Percentiles rank a stretch among this genome's conserved stretches.
phyloP scores from a whole-genome alignment of 2,888 invertebrate genomes.

The Rhabditoides inermis region DNA sequence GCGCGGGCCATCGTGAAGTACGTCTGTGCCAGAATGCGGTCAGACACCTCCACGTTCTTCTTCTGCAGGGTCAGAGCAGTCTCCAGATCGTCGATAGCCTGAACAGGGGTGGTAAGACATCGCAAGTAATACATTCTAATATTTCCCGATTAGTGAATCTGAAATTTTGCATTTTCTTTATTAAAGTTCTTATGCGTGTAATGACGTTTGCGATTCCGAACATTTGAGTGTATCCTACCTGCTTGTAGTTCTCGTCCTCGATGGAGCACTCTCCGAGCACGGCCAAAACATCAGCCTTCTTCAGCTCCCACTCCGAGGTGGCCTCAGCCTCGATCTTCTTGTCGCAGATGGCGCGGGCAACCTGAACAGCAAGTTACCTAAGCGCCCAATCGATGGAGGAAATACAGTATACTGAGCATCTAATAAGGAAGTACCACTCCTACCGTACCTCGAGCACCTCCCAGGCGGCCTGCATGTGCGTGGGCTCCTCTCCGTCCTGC shows the following conservation, averaged over 20 bases:
- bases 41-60: conserved; percentile 48
- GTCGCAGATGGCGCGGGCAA: conserved; percentile 11
- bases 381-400: too few relatives aligned
- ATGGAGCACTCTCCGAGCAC: conserved; percentile 82
- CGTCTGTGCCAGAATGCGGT: conserved; percentile 56
- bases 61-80: conserved; percentile 59
- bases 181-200: too few relatives aligned
- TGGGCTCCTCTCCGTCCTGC: conserved; percentile 34
- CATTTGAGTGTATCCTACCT: too few relatives aligned
- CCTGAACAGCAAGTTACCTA: conserved; percentile 1
- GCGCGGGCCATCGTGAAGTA: conserved; percentile 13
- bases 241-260: conserved; percentile 78
- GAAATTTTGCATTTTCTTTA: too few relatives aligned
- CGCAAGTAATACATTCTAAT: background rate
- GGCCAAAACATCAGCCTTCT: conserved; percentile 73
- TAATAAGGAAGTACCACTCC: background rate
- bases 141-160: too few relatives aligned
- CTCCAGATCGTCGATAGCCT: conserved; percentile 71
- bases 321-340: conserved; percentile 5
- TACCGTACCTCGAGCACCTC: conserved; percentile 16
- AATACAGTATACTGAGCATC: too few relatives aligned
- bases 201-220: too few relatives aligned
- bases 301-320: conserved; percentile 47
- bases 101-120: background rate
- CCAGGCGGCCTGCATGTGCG: conserved; percentile 20